phyloP scores from a whole-genome alignment of 2,888 invertebrate genomes.

The Amorpha juglandis region DNA sequence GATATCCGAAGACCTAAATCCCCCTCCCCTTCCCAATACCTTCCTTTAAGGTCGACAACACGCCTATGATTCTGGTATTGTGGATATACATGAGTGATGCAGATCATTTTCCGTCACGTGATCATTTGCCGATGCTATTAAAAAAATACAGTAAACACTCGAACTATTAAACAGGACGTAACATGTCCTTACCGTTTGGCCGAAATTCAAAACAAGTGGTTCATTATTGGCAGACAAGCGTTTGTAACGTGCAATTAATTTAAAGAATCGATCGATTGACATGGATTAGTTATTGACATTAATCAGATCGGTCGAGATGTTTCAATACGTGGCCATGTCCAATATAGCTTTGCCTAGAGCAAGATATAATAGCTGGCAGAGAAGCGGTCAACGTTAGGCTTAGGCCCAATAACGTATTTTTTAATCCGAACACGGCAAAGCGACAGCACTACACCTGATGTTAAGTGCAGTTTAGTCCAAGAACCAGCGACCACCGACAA shows the following conservation, averaged over 20 bases:
- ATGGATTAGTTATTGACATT: conserved; percentile 35
- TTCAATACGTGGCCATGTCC: neutral
- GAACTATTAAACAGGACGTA: conserved; percentile 43
- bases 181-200: conserved; percentile 62
- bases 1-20: too few relatives aligned
- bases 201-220: conserved; percentile 49
- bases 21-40: too few relatives aligned
- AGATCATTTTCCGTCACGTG: too few relatives aligned
- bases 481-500: too few relatives aligned
- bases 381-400: conserved; percentile 1
- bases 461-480: too few relatives aligned
- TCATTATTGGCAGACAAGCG: conserved; percentile 61
- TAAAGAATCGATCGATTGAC: conserved; percentile 23
- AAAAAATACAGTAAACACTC: too few relatives aligned
- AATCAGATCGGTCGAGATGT: conserved; percentile 21
- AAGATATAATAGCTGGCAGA: conserved; percentile 19
- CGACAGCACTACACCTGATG: too few relatives aligned
- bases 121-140: too few relatives aligned
- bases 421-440: too few relatives aligned
- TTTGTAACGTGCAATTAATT: conserved; percentile 41
- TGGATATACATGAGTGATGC: too few relatives aligned
- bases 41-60: too few relatives aligned
- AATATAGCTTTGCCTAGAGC: conserved; percentile 13
- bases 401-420: neutral
- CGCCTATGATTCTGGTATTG: too few relatives aligned